Conservation (phyloP, 2,797 vertebrate species). For the Xiphorhynchus erythropygius region DNA sequence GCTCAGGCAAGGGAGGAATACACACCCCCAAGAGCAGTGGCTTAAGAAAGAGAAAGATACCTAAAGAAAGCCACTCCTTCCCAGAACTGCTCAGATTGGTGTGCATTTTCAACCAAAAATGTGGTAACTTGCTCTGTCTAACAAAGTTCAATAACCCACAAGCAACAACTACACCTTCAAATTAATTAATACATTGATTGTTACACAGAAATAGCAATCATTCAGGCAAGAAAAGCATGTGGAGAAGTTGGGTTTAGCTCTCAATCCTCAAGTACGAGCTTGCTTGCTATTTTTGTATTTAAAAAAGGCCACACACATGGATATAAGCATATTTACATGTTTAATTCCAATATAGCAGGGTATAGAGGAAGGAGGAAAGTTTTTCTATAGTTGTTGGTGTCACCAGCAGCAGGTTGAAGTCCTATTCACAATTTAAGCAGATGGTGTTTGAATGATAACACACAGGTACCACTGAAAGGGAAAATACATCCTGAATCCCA, state of each 20-base stretch:
- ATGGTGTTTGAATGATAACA: neutral
- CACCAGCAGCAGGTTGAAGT: neutral
- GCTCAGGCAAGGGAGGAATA: neutral
- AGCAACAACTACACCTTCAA: neutral
- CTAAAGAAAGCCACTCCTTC: neutral
- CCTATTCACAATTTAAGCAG: neutral
- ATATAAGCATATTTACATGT: neutral
- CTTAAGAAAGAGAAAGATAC: neutral
- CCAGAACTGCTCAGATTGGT: neutral
- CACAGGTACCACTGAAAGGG: neutral
- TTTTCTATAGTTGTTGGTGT: neutral
- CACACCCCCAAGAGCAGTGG: rapidly evolving
- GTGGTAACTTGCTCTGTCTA: neutral
- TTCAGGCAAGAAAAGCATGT: neutral
- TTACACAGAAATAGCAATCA: neutral
- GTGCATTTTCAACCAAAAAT: neutral
- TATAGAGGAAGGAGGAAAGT: neutral
- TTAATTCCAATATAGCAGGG: neutral
- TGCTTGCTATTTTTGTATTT: neutral
- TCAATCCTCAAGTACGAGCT: neutral
- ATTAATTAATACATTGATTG: neutral
- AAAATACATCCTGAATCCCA: neutral
- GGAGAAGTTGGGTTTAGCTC: neutral
- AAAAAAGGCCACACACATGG: neutral
- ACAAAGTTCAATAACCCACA: neutral